Base-by-base conservation (phyloP, 2,113 vertebrate genomes). In the Aspiorhynchus laticeps region DNA sequence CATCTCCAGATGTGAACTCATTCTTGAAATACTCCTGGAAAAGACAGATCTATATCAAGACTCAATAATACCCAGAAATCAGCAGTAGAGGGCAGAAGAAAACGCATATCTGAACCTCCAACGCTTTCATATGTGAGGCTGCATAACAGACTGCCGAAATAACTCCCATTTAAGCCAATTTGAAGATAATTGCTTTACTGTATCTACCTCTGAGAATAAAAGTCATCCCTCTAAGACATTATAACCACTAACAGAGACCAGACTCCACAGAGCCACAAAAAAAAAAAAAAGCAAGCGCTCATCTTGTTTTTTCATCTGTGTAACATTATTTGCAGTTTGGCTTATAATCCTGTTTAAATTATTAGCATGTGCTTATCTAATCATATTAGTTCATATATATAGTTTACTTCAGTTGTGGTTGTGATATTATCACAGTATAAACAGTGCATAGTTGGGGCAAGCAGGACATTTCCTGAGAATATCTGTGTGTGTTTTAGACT, bases 1-100 rank as follows among this genome's bases (percentile, higher is more conserved):
- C 97, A 87, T 99, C 97, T 77, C 98, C 98, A 2, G 98, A 99
- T 6, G 98, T 99, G 77, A 99, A 99, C 79, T 97, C 97, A 12
- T 96, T 97, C 83, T 96, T 95, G 91, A 96, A 99, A 90, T 94
- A 88, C 36, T 99, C 98, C 98, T 99, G 92, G 11, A 81, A 91
- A 90, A 91, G 26, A 83, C 89, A 91, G 71, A 69, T 76, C 3
- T 43, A 65, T 15, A 53, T 78, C 76, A 53, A 83, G 19, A 63
- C 51, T 73, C 26, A 61, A 56, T 21, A 77, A 31, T 33, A 28
- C 2, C 1, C 41, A 86, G 0, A 83, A 71, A 85, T 56, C 31
- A 90, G 74, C 90, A 2, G 4, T 48, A 88, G 74, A 79, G 77
- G 48, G 11, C 79, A 51, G 83, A 36, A 84, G 19, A 26, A 61